Percentiles rank a stretch among this genome's conserved stretches.
Conservation (phyloP, 2,113 vertebrate genomes). For the Psilopogon haemacephalus region DNA sequence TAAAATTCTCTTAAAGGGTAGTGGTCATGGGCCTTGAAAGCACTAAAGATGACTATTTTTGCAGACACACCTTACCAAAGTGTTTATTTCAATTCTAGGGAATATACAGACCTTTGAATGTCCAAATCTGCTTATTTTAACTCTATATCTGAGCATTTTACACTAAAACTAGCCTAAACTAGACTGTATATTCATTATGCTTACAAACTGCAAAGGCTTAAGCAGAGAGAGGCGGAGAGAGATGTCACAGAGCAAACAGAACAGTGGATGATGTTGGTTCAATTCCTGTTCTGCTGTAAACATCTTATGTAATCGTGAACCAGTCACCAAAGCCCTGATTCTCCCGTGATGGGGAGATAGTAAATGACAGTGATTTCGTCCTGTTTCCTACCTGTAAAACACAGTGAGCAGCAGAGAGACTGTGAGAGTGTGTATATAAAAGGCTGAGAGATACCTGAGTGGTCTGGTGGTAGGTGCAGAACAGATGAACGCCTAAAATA, state of each 20-base stretch:
- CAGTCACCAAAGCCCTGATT: not conserved
- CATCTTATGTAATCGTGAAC: not conserved
- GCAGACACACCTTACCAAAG: not conserved
- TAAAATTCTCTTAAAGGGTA: not conserved
- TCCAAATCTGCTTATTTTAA: not conserved
- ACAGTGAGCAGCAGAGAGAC: not conserved
- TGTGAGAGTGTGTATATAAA: not conserved
- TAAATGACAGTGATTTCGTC: not conserved
- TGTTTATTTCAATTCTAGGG: not conserved
- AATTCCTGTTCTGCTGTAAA: not conserved
- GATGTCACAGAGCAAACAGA: not conserved
- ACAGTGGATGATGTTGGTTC: not conserved
- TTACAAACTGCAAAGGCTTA: not conserved
- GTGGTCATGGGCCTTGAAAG: not conserved
- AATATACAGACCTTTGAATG: not conserved
- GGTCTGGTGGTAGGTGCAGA: not conserved
- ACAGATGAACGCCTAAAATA: not conserved
- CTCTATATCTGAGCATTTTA: not conserved
- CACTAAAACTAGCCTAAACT: not conserved
- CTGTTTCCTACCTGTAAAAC: not conserved
- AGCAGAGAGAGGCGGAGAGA: not conserved
- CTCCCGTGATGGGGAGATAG: not conserved
- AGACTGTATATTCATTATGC: not conserved
- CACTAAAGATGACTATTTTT: not conserved
- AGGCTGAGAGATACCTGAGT: not conserved